A percentile compares a stretch with the other conserved stretches of the same genome.
These are phyloP conservation scores for Penaeus chinensis DNA, from an alignment of 1,140 invertebrate species.

Conservation along the genomic window DNA sequence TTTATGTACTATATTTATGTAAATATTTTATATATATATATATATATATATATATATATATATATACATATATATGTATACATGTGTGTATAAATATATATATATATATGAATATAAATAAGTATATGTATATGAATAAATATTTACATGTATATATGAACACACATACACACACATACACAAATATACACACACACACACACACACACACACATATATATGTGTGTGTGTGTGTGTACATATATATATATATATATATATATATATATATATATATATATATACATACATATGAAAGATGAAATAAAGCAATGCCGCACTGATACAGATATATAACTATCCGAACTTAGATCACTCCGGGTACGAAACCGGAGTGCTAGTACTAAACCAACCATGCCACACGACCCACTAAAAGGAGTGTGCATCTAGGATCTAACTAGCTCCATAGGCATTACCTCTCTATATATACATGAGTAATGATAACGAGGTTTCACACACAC, in stretches of 20 bases:
- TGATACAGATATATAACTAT: not conserved
- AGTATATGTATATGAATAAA: not conserved
- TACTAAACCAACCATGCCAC: too few relatives aligned
- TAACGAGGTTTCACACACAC: too few relatives aligned
- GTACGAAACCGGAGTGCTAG: too few relatives aligned
- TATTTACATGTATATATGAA: conserved; percentile 6
- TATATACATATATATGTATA: not conserved
- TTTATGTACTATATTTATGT: not conserved
- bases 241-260: conserved; percentile 28
- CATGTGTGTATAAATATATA: too few relatives aligned
- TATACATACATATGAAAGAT: not conserved
- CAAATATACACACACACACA: conserved; percentile 22
- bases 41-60: conserved; percentile 10
- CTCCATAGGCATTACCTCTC: too few relatives aligned
- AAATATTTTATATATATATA: conserved; percentile 11
- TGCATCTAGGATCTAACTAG: too few relatives aligned
- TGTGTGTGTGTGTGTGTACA: conserved; percentile 23
- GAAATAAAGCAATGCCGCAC: not conserved
- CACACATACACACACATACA: not conserved
- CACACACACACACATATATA: conserved; percentile 26
- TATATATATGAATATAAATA: not conserved
- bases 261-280: conserved; percentile 22
- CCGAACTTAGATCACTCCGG: too few relatives aligned
- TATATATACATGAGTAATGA: too few relatives aligned
- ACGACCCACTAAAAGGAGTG: too few relatives aligned